Evolutionary conservation across 2,888 invertebrate genomes (phyloP), one percentile per base, ranked within the genome.

Genomic region (Trichogramma evanescens): DNA sequence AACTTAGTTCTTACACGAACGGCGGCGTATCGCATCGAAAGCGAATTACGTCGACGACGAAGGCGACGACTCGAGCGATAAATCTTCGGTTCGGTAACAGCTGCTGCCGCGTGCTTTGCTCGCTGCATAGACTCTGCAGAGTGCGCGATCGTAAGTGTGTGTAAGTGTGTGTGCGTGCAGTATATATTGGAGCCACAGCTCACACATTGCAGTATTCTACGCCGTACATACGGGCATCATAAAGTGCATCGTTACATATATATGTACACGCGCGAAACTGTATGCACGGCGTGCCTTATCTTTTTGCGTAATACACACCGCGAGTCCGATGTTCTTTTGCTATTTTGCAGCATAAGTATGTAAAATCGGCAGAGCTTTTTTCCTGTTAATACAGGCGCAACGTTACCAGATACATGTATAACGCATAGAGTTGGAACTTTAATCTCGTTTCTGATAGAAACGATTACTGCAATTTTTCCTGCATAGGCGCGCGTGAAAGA

Each of bases 81-180:
- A 63, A 61, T 63, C 54, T 59, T 53, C 38, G 51, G 43, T 60
- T 63, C 59, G 61, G 63, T 57, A 63, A 61, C 63, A 61, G 63
- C 63, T 63, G 63, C 50, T 52, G 40, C 59, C 54, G 50, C 59
- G 54, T 62, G 54, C 54, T 3, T 26, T 26, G 26, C 61, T 58
- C 55, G 38, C 40, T 26, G 46, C 26, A 10, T 39, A 26, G 45
- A 13, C 9, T 8, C 5, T 5, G 39, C 50, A 50, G 39, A 42
- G 10, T 26, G 10, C 4, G 10, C 9, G 9, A 6, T 26, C 26
- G 26, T 2, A n/a, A n/a, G 26, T 26, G 26, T 1, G 2, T 26
- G 26, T 26, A 26, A 26, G 26, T 26, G 26, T 26, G 26, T 26
- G 26, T 26, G 1, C 26, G 26, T 26, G 26, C 26, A 26, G 26